Conservation (phyloP, 2,888 invertebrate genomes). For the Aricia artaxerxes region DNA sequence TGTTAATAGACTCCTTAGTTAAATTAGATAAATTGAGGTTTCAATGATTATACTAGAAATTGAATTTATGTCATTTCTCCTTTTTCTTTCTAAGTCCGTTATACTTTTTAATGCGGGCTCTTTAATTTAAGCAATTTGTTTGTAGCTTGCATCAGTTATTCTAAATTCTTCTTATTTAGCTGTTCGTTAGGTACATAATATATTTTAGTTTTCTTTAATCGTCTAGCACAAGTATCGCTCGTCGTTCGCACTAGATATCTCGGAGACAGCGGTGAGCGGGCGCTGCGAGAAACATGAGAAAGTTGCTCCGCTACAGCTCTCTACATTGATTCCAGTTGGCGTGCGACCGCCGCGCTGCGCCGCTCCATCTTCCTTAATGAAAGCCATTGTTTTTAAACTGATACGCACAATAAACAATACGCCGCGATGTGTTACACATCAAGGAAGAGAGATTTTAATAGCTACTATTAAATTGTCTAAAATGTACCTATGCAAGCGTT, state of each 20-base stretch:
- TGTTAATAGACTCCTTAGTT: too few relatives aligned
- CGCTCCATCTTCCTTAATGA: constrained; percentile 46
- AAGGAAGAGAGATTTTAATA: constrained; percentile 8
- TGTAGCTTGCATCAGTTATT: too few relatives aligned
- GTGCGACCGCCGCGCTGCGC: constrained; percentile 28
- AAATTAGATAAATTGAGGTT: too few relatives aligned
- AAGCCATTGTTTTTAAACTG: constrained; percentile 22
- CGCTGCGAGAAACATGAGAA: constrained; percentile 68
- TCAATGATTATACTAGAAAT: too few relatives aligned
- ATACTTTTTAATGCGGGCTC: too few relatives aligned
- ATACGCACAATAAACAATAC: constrained; percentile 14
- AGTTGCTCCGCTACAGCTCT: constrained; percentile 68
- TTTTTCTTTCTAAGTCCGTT: too few relatives aligned
- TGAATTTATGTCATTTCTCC: too few relatives aligned
- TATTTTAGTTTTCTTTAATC: not conserved
- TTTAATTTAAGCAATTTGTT: too few relatives aligned
- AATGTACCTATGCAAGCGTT: not conserved
- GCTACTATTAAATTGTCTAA: not conserved
- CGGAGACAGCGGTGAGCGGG: constrained; percentile 39
- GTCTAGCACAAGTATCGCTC: not conserved
- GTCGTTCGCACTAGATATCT: constrained; percentile 39
- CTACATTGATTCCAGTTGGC: constrained; percentile 56
- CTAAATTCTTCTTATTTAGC: too few relatives aligned
- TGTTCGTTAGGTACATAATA: not conserved
- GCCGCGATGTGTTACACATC: not conserved